Conservation (phyloP, 2,113 vertebrate species). For the Struthio camelus region DNA sequence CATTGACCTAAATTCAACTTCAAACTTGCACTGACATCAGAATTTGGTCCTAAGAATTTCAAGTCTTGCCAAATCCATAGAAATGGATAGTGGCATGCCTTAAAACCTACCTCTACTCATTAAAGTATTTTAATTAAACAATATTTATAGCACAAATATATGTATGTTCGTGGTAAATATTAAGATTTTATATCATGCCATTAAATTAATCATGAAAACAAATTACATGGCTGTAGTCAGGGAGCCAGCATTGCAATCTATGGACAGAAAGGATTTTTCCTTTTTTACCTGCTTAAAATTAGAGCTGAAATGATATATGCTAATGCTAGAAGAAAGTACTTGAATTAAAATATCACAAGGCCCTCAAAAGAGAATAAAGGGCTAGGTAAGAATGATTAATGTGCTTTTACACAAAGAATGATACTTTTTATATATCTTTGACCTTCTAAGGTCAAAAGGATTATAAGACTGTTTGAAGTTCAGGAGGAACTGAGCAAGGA, state of each 20-base stretch:
- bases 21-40: slow-evolving; percentile 3
- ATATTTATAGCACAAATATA: background rate
- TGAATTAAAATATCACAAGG: slow-evolving; percentile 39
- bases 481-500: slow-evolving; percentile 52
- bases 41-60: slow-evolving; percentile 12
- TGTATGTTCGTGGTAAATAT: background rate
- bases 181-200: background rate
- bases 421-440: slow-evolving; percentile 72
- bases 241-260: background rate
- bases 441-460: slow-evolving; percentile 70
- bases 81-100: background rate
- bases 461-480: slow-evolving; percentile 72
- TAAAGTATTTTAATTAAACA: slow-evolving; percentile 32
- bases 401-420: slow-evolving; percentile 64
- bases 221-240: background rate
- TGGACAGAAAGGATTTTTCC: background rate
- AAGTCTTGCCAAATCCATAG: slow-evolving; percentile 12
- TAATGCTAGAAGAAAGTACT: background rate
- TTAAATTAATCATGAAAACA: background rate
- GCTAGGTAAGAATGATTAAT: slow-evolving; percentile 65
- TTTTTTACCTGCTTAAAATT: background rate
- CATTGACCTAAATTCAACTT: slow-evolving; percentile 19
- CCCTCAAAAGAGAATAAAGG: slow-evolving; percentile 38
- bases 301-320: background rate
- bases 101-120: background rate